Conservation (phyloP, 1,140 invertebrate genomes). For the Pissodes strobi region DNA sequence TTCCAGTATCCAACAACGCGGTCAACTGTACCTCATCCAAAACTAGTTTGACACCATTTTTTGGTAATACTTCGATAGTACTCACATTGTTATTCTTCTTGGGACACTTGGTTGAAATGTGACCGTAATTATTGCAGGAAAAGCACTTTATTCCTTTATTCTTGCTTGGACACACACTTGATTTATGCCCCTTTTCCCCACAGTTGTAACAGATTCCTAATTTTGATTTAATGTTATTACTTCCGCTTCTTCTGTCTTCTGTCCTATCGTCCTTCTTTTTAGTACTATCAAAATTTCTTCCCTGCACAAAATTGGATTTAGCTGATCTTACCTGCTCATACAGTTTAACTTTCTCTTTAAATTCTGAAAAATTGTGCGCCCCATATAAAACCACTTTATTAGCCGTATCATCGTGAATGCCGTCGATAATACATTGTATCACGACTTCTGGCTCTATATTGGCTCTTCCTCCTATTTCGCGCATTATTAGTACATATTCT, state of each 20-base stretch:
- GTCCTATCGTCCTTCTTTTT: no score
- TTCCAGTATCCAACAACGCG: slow-evolving; percentile 23
- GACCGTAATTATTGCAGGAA: slow-evolving; percentile 8
- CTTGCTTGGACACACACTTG: slow-evolving; percentile 2
- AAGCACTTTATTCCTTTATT: slow-evolving; percentile 15
- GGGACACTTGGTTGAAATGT: slow-evolving; percentile 15
- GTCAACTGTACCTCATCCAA: slow-evolving; percentile 1
- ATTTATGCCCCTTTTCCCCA: slow-evolving; percentile 1
- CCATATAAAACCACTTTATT: slow-evolving; percentile 33
- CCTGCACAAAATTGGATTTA: no score
- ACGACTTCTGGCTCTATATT: slow-evolving; percentile 34
- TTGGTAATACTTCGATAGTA: slow-evolving; percentile 3
- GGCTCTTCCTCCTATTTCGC: slow-evolving; percentile 42
- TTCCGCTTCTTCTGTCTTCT: no score
- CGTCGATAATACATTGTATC: slow-evolving; percentile 48
- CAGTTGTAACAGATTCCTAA: background rate
- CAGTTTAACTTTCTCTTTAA: slow-evolving; percentile 32
- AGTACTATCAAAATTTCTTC: no score
- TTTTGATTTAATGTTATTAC: no score
- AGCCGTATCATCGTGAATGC: slow-evolving; percentile 22
- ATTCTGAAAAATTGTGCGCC: slow-evolving; percentile 24
- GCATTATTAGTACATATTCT: slow-evolving; percentile 42
- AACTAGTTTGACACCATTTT: background rate
- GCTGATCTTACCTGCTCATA: slow-evolving; percentile 3
- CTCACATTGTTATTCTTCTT: background rate